Evolutionary conservation across 2,797 vertebrate species (phyloP).

Genomic region (Macrochelys suwanniensis): DNA sequence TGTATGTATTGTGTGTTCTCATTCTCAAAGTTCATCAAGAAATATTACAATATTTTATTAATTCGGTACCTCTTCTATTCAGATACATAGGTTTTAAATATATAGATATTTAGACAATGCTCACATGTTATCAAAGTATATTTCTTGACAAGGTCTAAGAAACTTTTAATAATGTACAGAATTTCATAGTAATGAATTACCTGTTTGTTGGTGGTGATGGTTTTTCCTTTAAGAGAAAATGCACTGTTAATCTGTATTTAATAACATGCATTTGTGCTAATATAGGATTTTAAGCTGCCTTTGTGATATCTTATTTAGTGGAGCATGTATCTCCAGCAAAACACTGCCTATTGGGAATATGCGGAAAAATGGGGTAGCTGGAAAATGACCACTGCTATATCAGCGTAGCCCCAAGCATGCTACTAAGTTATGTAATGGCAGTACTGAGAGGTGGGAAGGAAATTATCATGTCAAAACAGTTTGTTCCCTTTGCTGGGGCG

Average conservation of each 20-base stretch:
- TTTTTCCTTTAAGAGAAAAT: slow-evolving; percentile 70
- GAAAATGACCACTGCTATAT: slow-evolving; percentile 1
- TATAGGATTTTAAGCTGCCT: neutral
- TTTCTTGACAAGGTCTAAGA: slow-evolving; percentile 35
- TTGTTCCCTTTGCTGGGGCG: slow-evolving; percentile 12
- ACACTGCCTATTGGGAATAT: neutral
- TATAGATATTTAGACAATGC: neutral
- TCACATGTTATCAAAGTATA: neutral
- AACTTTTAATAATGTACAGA: neutral
- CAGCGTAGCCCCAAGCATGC: neutral
- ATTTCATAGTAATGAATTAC: slow-evolving; percentile 58
- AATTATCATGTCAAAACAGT: slow-evolving; percentile 36
- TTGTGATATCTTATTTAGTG: neutral
- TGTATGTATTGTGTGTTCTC: neutral
- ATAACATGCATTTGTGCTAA: neutral
- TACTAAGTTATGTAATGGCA: neutral
- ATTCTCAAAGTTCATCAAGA: neutral
- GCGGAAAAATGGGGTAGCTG: neutral
- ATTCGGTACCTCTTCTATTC: neutral
- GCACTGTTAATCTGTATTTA: slow-evolving; percentile 3
- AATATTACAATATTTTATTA: neutral
- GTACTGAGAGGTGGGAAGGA: neutral
- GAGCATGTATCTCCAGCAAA: neutral
- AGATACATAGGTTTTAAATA: neutral
- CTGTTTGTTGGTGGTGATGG: slow-evolving; percentile 56